phyloP scores from a whole-genome alignment of 2,113 vertebrate genomes.

The Callionymus lyra region DNA sequence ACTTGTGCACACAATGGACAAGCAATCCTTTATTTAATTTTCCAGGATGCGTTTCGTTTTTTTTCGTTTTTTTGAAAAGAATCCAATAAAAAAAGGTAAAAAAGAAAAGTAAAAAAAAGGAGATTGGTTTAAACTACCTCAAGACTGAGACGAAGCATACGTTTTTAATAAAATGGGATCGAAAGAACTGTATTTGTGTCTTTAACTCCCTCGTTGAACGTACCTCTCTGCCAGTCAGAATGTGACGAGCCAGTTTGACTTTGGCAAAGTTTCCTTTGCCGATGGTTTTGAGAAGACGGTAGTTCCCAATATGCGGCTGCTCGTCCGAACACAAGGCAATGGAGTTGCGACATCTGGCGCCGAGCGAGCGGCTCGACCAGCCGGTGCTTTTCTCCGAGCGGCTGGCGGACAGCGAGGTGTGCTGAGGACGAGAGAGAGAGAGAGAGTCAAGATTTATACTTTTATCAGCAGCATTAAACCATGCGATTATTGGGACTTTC shows the following conservation, averaged over 20 bases:
- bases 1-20: too few relatives aligned
- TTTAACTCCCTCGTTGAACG: conserved; percentile 2
- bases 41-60: too few relatives aligned
- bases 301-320: conserved; percentile 87
- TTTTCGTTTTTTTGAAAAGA: too few relatives aligned
- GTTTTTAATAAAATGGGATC: too few relatives aligned
- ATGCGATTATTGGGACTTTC: too few relatives aligned
- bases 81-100: too few relatives aligned
- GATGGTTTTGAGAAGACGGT: conserved; percentile 85
- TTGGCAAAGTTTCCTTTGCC: conserved; percentile 94
- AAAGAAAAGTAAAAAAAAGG: too few relatives aligned
- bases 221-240: conserved; percentile 84
- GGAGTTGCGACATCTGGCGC: conserved; percentile 85
- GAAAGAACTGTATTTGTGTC: neutral
- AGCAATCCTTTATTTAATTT: too few relatives aligned
- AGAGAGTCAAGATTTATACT: neutral
- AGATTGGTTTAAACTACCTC: too few relatives aligned
- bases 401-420: conserved; percentile 75
- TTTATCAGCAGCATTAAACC: neutral
- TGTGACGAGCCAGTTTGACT: conserved; percentile 85
- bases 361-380: conserved; percentile 82
- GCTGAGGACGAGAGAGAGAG: conserved; percentile 52
- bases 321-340: conserved; percentile 85
- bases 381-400: conserved; percentile 80
- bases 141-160: too few relatives aligned